Evolutionary conservation across 2,888 invertebrate genomes (phyloP), one percentile per base, ranked within the genome.

Genomic region (Lasioglossum villosulum): DNA sequence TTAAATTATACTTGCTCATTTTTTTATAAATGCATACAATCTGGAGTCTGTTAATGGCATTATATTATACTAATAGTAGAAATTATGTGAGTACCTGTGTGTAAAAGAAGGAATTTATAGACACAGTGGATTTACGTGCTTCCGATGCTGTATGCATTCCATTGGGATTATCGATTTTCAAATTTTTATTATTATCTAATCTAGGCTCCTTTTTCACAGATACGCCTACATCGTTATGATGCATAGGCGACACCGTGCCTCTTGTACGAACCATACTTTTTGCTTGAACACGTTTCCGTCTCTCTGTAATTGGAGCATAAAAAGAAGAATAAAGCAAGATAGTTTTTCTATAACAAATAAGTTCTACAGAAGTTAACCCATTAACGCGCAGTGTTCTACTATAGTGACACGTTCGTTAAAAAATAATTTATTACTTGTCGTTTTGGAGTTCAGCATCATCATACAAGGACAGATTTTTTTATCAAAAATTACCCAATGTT

Each of bases 181-280:
- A 3, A 48, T 73, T 73, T 77, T 81, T 81, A 66, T 5, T 75
- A 30, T 48, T 70, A 42, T 87, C 74, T 23, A 87, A 8, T 75
- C 82, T 86, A 6, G 6, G 75, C 30, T 87, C 87, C 12, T 83
- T 90, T 52, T 83, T 89, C 12, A 77, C 30, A 10, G 76, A 42
- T 16, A 70, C 76, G 71, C 48, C 72, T 12, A 12, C 12, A 19
- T 88, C 76, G 1, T 77, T 63, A 23, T 5, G 78, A 70, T 84
- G 75, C 5, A 63, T 12, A 5, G 77, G 48, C 14, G 52, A 74
- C 27, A 72, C 30, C 27, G 52, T 23, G 66, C 82, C 63, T 19
- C 80, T 86, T 34, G 80, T 74, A 42, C 39, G 68, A 45, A 74
- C 48, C 73, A 59, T 30, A 75, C 34, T 79, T 68, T 80, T 86